These are phyloP conservation scores for Dryas iulia DNA, from an alignment of 1,140 invertebrate species.

Conservation along the genomic window DNA sequence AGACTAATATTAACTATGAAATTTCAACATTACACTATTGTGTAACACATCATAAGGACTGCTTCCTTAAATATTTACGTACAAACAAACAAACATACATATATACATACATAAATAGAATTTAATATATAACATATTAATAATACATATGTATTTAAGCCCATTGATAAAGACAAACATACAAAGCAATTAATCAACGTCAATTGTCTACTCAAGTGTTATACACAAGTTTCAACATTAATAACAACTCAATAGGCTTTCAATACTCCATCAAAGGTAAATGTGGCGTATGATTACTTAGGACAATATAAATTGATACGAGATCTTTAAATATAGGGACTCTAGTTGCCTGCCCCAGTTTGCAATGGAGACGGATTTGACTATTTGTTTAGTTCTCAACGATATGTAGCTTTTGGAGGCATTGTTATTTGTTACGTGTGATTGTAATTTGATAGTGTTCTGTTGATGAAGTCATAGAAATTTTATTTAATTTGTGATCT, in stretches of 20 bases:
- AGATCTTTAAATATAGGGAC: neutral
- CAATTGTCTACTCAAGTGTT: neutral
- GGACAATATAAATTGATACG: neutral
- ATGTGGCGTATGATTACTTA: neutral
- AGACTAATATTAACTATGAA: neutral
- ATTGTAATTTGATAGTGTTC: no score
- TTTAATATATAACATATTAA: neutral
- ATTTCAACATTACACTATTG: neutral
- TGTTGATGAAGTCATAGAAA: no score
- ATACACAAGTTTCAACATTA: neutral
- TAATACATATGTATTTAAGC: neutral
- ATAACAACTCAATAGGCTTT: neutral
- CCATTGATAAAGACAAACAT: neutral
- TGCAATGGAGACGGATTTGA: neutral
- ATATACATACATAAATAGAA: neutral
- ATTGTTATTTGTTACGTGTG: neutral
- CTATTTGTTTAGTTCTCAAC: neutral
- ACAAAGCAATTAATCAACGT: neutral
- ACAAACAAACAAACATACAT: neutral
- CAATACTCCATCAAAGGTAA: neutral
- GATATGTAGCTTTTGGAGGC: neutral
- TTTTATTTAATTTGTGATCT: no score
- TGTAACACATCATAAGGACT: no score
- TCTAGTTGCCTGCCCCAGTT: neutral
- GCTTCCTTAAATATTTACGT: neutral